These are phyloP conservation scores for Andrena chrysosceles DNA, from an alignment of 2,888 invertebrate species.

Conservation along the genomic window DNA sequence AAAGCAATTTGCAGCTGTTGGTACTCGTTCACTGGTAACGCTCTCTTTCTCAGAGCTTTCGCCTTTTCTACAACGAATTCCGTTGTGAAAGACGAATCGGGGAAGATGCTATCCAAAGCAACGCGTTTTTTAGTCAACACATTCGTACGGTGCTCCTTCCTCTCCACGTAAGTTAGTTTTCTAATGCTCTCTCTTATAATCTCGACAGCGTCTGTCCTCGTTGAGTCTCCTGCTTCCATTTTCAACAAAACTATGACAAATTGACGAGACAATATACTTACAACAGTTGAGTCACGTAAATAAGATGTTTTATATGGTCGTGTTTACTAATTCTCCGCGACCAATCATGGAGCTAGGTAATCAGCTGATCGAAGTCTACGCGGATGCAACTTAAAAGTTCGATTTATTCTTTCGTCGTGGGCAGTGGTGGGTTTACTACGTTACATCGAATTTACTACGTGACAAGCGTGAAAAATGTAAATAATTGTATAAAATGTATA, in stretches of 20 bases:
- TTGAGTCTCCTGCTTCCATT: conserved; percentile 27
- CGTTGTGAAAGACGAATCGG: conserved; percentile 59
- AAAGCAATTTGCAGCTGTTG: conserved; percentile 78
- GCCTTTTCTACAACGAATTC: conserved; percentile 72
- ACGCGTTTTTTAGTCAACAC: conserved; percentile 74
- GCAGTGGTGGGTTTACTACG: too few relatives aligned
- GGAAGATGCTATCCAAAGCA: conserved; percentile 70
- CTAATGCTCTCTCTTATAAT: conserved; percentile 73
- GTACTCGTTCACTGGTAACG: conserved; percentile 75
- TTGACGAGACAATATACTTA: neutral
- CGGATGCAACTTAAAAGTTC: neutral
- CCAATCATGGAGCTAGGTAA: neutral
- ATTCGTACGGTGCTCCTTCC: conserved; percentile 72
- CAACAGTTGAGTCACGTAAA: too few relatives aligned
- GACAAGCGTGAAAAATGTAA: too few relatives aligned
- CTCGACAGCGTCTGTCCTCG: conserved; percentile 48
- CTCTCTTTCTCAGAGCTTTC: conserved; percentile 73
- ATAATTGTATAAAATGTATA: too few relatives aligned
- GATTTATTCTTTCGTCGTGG: neutral
- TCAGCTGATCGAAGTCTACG: conserved; percentile 8
- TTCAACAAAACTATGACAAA: neutral
- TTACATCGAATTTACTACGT: too few relatives aligned
- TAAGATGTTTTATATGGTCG: neutral
- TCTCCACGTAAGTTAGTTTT: conserved; percentile 62
- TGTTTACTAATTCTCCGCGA: neutral